Evolutionary conservation across 2,797 vertebrate genomes (phyloP).

Genomic region (Ataeniobius toweri): DNA sequence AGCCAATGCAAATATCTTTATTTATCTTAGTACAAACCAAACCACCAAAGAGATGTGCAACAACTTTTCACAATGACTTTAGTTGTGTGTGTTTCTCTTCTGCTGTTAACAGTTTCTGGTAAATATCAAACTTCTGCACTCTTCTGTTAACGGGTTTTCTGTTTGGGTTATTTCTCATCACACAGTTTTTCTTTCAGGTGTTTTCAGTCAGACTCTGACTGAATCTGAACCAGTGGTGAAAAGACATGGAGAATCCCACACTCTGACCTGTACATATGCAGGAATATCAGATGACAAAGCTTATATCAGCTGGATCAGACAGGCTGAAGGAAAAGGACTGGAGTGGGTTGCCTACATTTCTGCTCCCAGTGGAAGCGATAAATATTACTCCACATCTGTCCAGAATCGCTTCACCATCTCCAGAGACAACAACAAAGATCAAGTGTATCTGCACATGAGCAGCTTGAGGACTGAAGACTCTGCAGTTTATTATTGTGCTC

Average conservation of each 20-base stretch:
- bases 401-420: neutral
- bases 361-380: accelerated
- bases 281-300: neutral
- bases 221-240: constrained; percentile 19
- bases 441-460: neutral
- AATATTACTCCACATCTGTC: accelerated
- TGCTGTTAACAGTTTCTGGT: neutral
- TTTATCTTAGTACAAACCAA: neutral
- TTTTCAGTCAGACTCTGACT: constrained; percentile 13
- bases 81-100: neutral
- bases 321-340: accelerated
- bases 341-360: neutral
- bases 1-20: neutral
- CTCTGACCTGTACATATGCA: constrained; percentile 53
- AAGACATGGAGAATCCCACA: constrained; percentile 32
- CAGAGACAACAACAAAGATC: neutral
- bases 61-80: neutral
- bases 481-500: constrained; percentile 1
- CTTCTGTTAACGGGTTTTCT: neutral
- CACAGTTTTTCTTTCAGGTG: constrained; percentile 18
- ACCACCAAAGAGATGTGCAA: neutral
- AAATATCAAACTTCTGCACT: neutral
- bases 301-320: constrained; percentile 8
- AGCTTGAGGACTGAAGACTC: neutral
- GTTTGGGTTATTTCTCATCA: neutral